Base-by-base conservation (phyloP, 2,888 invertebrate genomes). In the Ornithoptera priamus region DNA sequence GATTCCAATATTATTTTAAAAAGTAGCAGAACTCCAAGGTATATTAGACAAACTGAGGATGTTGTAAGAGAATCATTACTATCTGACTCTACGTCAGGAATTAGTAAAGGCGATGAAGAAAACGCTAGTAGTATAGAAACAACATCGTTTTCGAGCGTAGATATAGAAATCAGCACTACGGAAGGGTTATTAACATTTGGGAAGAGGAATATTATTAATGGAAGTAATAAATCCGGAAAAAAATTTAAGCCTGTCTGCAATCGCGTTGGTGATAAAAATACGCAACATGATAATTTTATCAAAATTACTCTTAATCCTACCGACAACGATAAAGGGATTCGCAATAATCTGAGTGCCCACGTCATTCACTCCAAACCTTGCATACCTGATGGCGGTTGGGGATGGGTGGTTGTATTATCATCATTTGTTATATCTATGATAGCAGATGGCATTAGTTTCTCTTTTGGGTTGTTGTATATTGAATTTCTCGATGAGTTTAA, bases 361-460 rank as follows among this genome's bases (percentile, higher is more conserved):
- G 75, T 81, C 65, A 77, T 81, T 57, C 77, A 78, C 17, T 77
- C 73, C 24, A 92, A 93, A 75, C 93, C 94, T 0, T 92, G 92
- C 59, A 94, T 95, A 61, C 97, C 97, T 0, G 97, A 97, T 77
- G 97, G 97, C 1, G 97, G 96, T 2, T 97, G 96, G 96, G 97
- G 97, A 12, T 98, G 97, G 98, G 93, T 97, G 24, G 96, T 99
- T 1, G 98, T 99, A 0, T 85, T 96, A 57, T 95, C 97, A 5
- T 97, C 97, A 0, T 94, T 99, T 75, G 84, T 97, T 59, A 95
- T 98, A 70, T 97, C 97, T 24, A 94, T 97, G 90, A 96, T 99
- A 64, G 97, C 97, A 57, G 99, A 99, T 85, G 99, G 99, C 0
- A 95, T 98, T 69, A 97, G 97, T 65, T 98, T 98, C 85, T 97